phyloP scores from a whole-genome alignment of 2,113 vertebrate genomes.

The Orientallactaga bullata region DNA sequence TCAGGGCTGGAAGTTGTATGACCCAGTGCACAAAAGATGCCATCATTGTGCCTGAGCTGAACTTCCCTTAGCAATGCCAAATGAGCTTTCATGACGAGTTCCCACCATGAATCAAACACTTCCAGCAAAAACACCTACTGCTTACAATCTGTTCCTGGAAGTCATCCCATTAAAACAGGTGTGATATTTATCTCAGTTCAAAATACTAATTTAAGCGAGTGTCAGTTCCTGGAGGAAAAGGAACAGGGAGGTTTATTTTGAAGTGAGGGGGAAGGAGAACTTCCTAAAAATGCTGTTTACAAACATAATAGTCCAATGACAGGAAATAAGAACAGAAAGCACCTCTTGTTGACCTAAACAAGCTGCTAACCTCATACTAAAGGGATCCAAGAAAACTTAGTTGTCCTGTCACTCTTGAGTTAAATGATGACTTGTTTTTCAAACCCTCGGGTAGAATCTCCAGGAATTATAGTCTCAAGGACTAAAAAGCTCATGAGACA shows the following conservation, averaged over 20 bases:
- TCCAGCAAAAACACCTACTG: conserved; percentile 11
- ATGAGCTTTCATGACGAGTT: not conserved
- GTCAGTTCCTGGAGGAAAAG: conserved; percentile 63
- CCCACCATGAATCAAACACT: not conserved
- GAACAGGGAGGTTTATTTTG: conserved; percentile 64
- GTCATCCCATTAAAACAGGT: conserved; percentile 66
- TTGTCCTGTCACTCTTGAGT: not conserved
- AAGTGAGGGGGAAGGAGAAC: not conserved
- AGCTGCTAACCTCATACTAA: conserved; percentile 23
- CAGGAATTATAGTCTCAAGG: not conserved
- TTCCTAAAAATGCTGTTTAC: conserved; percentile 65
- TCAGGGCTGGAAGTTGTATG: not conserved
- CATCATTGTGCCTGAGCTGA: not conserved
- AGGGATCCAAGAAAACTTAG: conserved; percentile 7
- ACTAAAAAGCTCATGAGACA: not conserved
- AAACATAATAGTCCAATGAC: conserved; percentile 46
- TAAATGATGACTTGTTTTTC: conserved; percentile 16
- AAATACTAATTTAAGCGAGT: conserved; percentile 23
- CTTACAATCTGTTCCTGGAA: conserved; percentile 57
- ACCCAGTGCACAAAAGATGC: not conserved
- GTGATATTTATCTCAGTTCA: conserved; percentile 55
- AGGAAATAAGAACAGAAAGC: conserved; percentile 56
- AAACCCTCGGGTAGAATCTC: not conserved
- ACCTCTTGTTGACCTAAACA: conserved; percentile 29
- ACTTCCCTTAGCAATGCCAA: conserved; percentile 24